Evolutionary conservation across 2,888 invertebrate species (phyloP).

Genomic region (Augiades crinisus): DNA sequence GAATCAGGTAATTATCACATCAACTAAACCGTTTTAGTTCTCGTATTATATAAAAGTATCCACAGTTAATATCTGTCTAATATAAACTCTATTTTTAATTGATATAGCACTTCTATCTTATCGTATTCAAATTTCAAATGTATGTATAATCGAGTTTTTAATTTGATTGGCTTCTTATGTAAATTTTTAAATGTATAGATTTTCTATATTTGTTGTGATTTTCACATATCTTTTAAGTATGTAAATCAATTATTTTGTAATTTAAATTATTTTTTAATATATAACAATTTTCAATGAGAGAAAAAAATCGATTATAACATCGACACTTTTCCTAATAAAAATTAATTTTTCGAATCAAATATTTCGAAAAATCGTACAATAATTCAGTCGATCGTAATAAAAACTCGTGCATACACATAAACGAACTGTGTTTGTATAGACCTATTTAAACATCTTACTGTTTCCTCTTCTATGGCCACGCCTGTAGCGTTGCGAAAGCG

Average conservation of each 20-base stretch:
- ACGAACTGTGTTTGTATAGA: conserved; percentile 42
- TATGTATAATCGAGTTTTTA: conserved; percentile 22
- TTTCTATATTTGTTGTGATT: no score
- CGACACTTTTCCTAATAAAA: background rate
- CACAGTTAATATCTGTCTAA: conserved; percentile 38
- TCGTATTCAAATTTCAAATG: conserved; percentile 12
- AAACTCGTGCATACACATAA: conserved; percentile 15
- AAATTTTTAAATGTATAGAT: background rate
- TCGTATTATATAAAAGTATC: conserved; percentile 36
- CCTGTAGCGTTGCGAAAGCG: conserved; percentile 80
- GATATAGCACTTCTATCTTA: conserved; percentile 36
- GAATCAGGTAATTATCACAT: conserved; percentile 79
- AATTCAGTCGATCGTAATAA: conserved; percentile 8
- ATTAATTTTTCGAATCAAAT: background rate
- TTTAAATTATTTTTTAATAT: no score
- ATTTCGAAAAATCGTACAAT: background rate
- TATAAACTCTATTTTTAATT: conserved; percentile 33
- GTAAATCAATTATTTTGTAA: no score
- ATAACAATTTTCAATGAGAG: no score
- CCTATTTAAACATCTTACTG: conserved; percentile 64
- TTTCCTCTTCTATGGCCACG: conserved; percentile 78
- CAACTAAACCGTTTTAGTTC: conserved; percentile 13
- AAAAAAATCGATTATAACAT: background rate
- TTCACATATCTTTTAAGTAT: no score
- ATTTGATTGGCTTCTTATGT: background rate